Percentiles rank a stretch among this genome's conserved stretches.
Conservation (phyloP, 2,888 invertebrate species). For the Apotomis capreana region DNA sequence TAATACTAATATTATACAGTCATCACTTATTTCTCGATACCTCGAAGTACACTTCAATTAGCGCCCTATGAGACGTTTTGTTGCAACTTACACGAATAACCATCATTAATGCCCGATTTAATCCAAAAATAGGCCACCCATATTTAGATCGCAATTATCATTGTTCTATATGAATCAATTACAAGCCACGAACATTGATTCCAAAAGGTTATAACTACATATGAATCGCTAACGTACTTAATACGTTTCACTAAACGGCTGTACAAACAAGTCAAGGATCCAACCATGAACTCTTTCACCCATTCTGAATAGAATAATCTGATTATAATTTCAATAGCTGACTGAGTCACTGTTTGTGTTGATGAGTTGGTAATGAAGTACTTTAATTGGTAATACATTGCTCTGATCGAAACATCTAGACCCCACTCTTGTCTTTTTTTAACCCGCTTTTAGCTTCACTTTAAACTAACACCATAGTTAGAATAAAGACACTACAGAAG, state of each 20-base stretch:
- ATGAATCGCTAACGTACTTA: neutral
- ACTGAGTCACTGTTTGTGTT: constrained; percentile 36
- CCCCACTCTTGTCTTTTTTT: no score
- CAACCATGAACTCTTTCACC: constrained; percentile 31
- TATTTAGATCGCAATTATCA: constrained; percentile 32
- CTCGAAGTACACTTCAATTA: no score
- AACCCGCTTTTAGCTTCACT: no score
- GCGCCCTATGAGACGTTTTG: no score
- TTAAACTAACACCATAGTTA: no score
- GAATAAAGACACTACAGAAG: no score
- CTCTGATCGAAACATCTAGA: no score
- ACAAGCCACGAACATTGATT: neutral
- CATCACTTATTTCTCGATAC: no score
- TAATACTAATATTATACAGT: no score
- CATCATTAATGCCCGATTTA: neutral
- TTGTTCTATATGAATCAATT: constrained; percentile 34
- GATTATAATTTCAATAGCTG: constrained; percentile 32
- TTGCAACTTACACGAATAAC: neutral
- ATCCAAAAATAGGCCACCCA: constrained; percentile 32
- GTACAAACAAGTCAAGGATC: constrained; percentile 29
- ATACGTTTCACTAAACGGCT: constrained; percentile 1
- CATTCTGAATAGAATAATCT: constrained; percentile 26
- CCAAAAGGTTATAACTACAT: neutral
- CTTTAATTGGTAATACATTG: constrained; percentile 2
- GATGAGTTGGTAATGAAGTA: constrained; percentile 10